phyloP scores from a whole-genome alignment of 2,797 vertebrate genomes.

The Cuculus canorus region DNA sequence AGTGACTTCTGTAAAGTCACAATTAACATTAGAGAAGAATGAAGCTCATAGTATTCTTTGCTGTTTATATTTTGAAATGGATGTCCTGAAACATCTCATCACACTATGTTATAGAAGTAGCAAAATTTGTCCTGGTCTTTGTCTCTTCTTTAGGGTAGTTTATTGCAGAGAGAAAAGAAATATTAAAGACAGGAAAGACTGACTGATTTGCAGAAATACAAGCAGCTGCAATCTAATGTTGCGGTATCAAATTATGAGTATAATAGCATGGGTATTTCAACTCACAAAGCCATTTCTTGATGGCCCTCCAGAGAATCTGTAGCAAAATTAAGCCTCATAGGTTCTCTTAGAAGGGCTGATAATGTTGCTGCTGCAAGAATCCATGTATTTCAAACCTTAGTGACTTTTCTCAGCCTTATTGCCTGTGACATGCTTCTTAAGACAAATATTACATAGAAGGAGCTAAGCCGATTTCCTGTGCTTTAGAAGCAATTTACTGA shows the following conservation, averaged over 20 bases:
- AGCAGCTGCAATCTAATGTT: neutral
- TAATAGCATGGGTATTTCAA: constrained; percentile 20
- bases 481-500: constrained; percentile 40
- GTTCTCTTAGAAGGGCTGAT: neutral
- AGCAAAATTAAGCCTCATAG: constrained; percentile 15
- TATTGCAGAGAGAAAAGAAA: neutral
- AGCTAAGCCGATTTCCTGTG: constrained; percentile 32
- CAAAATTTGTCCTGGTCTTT: neutral
- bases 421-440: neutral
- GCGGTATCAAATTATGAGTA: neutral
- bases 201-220: neutral
- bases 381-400: neutral
- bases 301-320: neutral
- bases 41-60: neutral
- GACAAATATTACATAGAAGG: constrained; percentile 16
- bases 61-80: neutral
- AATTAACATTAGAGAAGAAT: neutral
- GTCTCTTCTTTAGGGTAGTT: neutral
- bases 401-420: constrained; percentile 8
- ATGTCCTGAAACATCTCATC: neutral
- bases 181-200: neutral
- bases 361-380: neutral
- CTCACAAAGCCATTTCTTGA: constrained; percentile 36
- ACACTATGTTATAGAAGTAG: neutral
- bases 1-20: neutral